Percentiles rank a stretch among this genome's conserved stretches.
Evolutionary conservation across 2,888 invertebrate species (phyloP).

Genomic region (Lasioglossum morio): DNA sequence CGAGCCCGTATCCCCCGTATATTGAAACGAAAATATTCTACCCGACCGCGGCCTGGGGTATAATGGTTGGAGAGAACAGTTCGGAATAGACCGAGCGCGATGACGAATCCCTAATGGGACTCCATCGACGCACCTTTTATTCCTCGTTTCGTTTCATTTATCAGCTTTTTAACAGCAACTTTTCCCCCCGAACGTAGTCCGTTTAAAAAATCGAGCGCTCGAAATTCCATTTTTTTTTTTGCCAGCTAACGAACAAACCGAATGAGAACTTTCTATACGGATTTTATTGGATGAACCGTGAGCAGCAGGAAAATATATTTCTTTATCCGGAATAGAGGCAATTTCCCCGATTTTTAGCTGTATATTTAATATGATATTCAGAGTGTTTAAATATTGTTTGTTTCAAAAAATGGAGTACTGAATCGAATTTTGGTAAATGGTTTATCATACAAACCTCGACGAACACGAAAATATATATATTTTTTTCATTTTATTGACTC

Average conservation of each 20-base stretch:
- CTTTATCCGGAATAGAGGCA: background rate
- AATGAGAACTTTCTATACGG: background rate
- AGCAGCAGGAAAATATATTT: background rate
- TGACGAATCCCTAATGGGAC: conserved; percentile 7
- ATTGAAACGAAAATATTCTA: conserved; percentile 15
- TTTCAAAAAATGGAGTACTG: background rate
- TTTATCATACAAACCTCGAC: background rate
- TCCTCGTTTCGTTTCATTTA: background rate
- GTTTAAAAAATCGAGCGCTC: background rate
- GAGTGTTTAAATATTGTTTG: background rate
- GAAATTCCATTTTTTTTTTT: background rate
- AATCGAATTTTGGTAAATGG: background rate
- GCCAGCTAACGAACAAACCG: background rate
- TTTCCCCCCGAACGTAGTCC: background rate
- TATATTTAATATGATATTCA: background rate
- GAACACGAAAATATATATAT: background rate
- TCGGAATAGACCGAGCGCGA: background rate
- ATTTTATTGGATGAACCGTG: background rate
- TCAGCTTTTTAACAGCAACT: background rate
- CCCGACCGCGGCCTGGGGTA: background rate
- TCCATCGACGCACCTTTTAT: background rate
- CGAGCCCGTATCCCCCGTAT: background rate
- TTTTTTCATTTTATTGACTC: background rate
- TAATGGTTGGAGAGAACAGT: conserved; percentile 5
- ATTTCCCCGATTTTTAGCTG: background rate